These are phyloP conservation scores for Gisinianus flammeolus DNA, from an alignment of 2,888 invertebrate genomes.

Conservation along the genomic window DNA sequence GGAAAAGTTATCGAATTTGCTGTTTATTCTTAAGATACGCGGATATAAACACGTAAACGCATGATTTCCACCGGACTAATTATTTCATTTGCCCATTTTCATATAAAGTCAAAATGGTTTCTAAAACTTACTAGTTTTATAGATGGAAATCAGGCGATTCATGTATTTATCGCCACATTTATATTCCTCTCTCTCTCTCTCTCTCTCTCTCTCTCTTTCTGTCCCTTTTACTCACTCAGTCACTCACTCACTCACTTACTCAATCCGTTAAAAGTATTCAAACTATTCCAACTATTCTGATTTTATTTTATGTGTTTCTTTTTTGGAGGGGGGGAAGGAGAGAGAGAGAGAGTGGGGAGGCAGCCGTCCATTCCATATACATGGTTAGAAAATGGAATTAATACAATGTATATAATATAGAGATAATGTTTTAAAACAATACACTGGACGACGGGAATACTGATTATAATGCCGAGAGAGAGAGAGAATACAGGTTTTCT, in stretches of 20 bases:
- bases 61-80: conserved; percentile 41
- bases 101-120: conserved; percentile 15
- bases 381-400: not conserved
- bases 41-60: conserved; percentile 32
- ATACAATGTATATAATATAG: not conserved
- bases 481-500: conserved; percentile 9
- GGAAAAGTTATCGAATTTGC: conserved; percentile 23
- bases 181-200: not conserved
- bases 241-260: not conserved
- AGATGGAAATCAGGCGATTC: conserved; percentile 41
- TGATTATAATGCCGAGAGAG: conserved; percentile 7
- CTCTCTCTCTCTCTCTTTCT: not conserved
- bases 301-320: not conserved
- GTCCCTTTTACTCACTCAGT: not conserved
- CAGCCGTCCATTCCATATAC: not conserved
- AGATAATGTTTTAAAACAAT: not conserved
- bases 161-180: conserved; percentile 36
- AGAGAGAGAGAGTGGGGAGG: too few species aligned
- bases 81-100: conserved; percentile 40
- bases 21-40: not conserved
- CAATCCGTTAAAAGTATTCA: not conserved
- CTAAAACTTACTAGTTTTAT: conserved; percentile 28
- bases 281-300: not conserved
- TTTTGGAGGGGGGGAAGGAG: not conserved
- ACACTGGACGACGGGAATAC: not conserved